Conservation (phyloP, 2,888 invertebrate species). For the Disparrhopalites patrizii region DNA sequence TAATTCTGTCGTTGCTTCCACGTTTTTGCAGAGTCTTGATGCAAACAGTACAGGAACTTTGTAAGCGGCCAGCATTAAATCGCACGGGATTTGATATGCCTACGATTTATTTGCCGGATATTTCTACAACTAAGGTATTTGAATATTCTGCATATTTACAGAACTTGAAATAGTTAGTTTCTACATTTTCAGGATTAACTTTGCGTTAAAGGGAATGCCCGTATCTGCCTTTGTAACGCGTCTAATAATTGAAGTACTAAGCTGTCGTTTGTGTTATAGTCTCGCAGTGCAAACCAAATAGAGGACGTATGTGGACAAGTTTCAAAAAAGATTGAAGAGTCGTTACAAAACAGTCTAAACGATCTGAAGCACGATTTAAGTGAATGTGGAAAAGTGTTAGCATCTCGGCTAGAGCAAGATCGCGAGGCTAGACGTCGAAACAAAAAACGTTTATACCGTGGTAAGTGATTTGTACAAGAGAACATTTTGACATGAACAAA, state of each 20-base stretch:
- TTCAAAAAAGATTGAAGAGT: conserved; percentile 58
- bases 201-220: too few species aligned
- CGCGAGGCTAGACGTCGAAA: conserved; percentile 48
- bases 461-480: neutral
- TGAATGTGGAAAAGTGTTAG: conserved; percentile 53
- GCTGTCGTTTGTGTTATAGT: conserved; percentile 45
- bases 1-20: neutral
- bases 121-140: conserved; percentile 47
- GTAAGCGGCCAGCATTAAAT: conserved; percentile 58
- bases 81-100: conserved; percentile 59
- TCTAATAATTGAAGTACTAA: neutral
- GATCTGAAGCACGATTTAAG: conserved; percentile 54
- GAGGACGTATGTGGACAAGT: conserved; percentile 57
- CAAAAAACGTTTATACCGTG: conserved; percentile 32
- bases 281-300: conserved; percentile 58
- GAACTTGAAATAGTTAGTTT: neutral
- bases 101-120: conserved; percentile 57
- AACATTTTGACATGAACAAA: neutral
- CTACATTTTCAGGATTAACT: too few species aligned
- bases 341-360: conserved; percentile 58
- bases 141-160: neutral
- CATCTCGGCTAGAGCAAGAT: conserved; percentile 53
- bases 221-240: neutral
- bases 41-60: conserved; percentile 60
- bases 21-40: conserved; percentile 55